These are phyloP conservation scores for Nyctibius bracteatus DNA, from an alignment of 2,113 vertebrate genomes.

Conservation along the genomic window DNA sequence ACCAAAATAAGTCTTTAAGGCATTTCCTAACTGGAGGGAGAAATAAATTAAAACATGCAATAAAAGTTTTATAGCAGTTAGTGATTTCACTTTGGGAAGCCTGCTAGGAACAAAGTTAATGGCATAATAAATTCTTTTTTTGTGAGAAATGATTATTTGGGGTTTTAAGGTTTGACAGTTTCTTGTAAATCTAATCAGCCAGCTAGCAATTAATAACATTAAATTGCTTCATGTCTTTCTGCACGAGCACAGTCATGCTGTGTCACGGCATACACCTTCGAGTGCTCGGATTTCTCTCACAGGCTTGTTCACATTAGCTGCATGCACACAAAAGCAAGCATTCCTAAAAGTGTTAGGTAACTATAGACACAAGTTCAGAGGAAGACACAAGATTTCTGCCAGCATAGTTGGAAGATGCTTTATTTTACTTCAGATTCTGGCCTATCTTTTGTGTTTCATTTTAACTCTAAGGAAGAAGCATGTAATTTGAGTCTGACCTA, in stretches of 20 bases:
- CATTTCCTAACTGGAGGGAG: slow-evolving; percentile 51
- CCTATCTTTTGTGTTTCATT: neutral
- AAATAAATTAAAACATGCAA: slow-evolving; percentile 72
- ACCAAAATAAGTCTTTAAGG: slow-evolving; percentile 58
- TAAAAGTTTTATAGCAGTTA: slow-evolving; percentile 70
- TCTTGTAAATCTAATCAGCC: slow-evolving; percentile 67
- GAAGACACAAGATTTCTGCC: neutral
- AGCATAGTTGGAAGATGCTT: neutral
- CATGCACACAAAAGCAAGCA: neutral
- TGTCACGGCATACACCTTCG: neutral
- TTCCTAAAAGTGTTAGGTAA: neutral
- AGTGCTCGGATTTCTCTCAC: neutral
- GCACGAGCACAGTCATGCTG: neutral
- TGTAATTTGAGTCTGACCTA: neutral
- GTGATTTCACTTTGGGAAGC: slow-evolving; percentile 65
- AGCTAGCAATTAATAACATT: slow-evolving; percentile 68
- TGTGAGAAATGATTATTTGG: slow-evolving; percentile 66
- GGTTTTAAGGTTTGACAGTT: slow-evolving; percentile 62
- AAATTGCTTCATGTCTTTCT: slow-evolving; percentile 51
- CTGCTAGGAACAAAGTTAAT: slow-evolving; percentile 69
- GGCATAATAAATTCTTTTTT: slow-evolving; percentile 66
- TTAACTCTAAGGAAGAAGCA: neutral
- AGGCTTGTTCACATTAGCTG: neutral
- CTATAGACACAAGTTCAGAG: neutral
- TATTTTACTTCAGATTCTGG: neutral